These are phyloP conservation scores for Corythoichthys intestinalis DNA, from an alignment of 2,113 vertebrate species.

Conservation along the genomic window DNA sequence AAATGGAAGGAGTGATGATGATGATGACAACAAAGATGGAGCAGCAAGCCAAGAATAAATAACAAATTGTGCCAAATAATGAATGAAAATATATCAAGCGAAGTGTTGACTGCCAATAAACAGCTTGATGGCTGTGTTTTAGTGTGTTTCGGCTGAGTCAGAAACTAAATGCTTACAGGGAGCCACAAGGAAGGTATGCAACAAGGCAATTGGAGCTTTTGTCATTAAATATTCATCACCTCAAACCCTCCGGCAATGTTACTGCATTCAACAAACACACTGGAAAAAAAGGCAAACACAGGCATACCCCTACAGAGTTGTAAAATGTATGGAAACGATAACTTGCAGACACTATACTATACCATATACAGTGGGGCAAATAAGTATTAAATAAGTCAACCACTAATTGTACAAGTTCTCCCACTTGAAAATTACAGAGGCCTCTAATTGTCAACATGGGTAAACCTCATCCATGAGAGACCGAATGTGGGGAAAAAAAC, in stretches of 20 bases:
- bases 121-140: background rate
- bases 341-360: background rate
- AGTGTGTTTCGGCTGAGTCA: background rate
- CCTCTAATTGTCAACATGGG: no score
- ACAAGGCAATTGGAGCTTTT: slow-evolving; percentile 28
- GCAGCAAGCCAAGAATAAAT: background rate
- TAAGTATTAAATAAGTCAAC: no score
- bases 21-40: slow-evolving; percentile 15
- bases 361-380: background rate
- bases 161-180: slow-evolving; percentile 16
- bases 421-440: no score
- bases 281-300: slow-evolving; percentile 15
- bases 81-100: background rate
- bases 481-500: no score
- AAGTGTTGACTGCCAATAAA: background rate
- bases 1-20: slow-evolving; percentile 29
- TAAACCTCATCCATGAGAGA: no score
- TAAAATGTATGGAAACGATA: background rate
- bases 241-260: slow-evolving; percentile 34
- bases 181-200: slow-evolving; percentile 29
- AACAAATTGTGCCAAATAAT: background rate
- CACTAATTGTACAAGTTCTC: no score
- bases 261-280: slow-evolving; percentile 20
- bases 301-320: background rate
- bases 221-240: slow-evolving; percentile 46